Percentiles rank a stretch among this genome's conserved stretches.
Evolutionary conservation across 2,888 invertebrate genomes (phyloP).

Genomic region (Hylaea fasciaria): DNA sequence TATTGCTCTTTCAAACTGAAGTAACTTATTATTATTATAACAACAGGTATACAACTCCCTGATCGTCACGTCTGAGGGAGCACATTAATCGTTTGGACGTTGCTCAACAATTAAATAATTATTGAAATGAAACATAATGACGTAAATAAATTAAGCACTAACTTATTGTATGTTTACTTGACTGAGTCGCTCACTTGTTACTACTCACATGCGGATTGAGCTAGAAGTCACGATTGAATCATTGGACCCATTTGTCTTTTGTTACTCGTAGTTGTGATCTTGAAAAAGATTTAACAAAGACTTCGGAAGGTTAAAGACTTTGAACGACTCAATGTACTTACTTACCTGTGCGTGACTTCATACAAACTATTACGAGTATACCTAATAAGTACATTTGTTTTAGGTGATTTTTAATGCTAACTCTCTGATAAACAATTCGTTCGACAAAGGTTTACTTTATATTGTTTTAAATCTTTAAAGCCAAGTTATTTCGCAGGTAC

Average conservation of each 20-base stretch:
- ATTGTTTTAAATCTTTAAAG: too few relatives aligned
- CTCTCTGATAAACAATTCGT: too few relatives aligned
- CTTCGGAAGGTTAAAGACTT: conserved; percentile 20
- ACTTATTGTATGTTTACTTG: background rate
- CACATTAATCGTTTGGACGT: conserved; percentile 35
- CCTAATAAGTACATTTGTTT: too few relatives aligned
- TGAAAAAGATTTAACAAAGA: conserved; percentile 29
- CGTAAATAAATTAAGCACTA: conserved; percentile 21
- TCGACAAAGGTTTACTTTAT: too few relatives aligned
- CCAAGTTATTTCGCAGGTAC: too few relatives aligned
- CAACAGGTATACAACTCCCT: background rate
- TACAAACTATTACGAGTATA: too few relatives aligned
- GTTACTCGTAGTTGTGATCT: conserved; percentile 32
- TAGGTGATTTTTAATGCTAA: too few relatives aligned
- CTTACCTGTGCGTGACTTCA: too few relatives aligned
- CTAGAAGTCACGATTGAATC: conserved; percentile 48
- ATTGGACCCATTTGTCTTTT: conserved; percentile 38
- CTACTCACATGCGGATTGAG: background rate
- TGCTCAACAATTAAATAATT: conserved; percentile 21
- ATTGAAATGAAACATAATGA: conserved; percentile 20
- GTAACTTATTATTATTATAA: background rate
- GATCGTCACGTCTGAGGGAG: conserved; percentile 25
- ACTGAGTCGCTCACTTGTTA: background rate
- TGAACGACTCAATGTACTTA: background rate
- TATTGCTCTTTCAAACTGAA: background rate